These are phyloP conservation scores for Intellagama lesueurii DNA, from an alignment of 2,797 vertebrate genomes.

Conservation along the genomic window DNA sequence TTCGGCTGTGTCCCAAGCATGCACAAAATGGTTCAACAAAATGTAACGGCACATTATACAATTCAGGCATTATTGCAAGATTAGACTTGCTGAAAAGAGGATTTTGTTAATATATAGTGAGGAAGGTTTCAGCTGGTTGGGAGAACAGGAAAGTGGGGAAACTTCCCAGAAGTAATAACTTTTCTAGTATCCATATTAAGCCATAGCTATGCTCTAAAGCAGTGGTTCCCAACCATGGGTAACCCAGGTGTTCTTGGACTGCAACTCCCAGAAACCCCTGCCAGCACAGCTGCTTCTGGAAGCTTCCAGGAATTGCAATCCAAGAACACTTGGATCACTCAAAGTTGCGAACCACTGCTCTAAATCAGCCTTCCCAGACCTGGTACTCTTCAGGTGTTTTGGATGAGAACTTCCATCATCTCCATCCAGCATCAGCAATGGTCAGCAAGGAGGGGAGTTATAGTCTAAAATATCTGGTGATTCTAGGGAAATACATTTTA, in stretches of 20 bases:
- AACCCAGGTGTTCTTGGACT: too few relatives aligned
- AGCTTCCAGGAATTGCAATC: too few relatives aligned
- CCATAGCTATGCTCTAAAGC: background rate
- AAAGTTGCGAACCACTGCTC: too few relatives aligned
- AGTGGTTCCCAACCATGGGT: too few relatives aligned
- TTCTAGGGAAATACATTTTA: background rate
- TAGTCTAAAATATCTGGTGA: background rate
- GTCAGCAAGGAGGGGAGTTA: background rate
- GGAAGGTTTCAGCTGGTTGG: background rate
- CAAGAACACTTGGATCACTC: too few relatives aligned
- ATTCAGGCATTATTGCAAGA: background rate
- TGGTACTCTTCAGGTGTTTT: background rate
- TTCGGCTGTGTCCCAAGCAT: background rate
- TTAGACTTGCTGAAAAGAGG: background rate
- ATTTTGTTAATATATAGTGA: background rate
- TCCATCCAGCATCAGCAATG: background rate
- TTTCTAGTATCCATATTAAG: background rate
- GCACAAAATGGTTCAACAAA: background rate
- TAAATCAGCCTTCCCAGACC: background rate
- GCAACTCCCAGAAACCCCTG: too few relatives aligned
- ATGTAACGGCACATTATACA: background rate
- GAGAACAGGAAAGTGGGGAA: too few relatives aligned
- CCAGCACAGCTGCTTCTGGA: too few relatives aligned
- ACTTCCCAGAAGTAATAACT: background rate
- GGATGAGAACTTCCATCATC: background rate